Evolutionary conservation across 2,113 vertebrate genomes (phyloP).

Genomic region (Catharus bicknelli): DNA sequence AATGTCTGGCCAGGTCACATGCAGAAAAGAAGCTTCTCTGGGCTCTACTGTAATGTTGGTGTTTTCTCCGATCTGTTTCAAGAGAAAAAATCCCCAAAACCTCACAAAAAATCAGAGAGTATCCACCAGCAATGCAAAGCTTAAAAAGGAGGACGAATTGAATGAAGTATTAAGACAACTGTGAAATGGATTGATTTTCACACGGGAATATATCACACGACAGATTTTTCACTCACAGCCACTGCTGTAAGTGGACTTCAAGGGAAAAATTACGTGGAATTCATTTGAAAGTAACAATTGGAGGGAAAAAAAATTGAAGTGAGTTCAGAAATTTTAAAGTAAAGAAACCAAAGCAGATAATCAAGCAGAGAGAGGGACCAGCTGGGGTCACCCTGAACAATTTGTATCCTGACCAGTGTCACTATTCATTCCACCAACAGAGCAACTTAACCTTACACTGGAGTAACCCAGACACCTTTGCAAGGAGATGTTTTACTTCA

Average conservation of each 20-base stretch:
- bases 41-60: background rate
- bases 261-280: background rate
- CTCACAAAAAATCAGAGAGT: background rate
- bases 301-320: background rate
- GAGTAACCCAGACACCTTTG: background rate
- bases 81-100: background rate
- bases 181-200: background rate
- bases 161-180: background rate
- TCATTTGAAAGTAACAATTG: background rate
- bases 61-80: background rate
- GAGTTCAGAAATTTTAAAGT: background rate
- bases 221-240: background rate
- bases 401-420: background rate
- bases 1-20: background rate
- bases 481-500: background rate
- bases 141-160: background rate
- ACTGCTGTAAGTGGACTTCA: background rate
- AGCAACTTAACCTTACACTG: background rate
- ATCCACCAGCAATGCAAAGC: background rate
- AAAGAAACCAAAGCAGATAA: background rate
- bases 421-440: accelerated
- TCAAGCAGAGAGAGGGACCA: background rate
- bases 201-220: background rate
- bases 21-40: background rate
- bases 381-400: background rate